A percentile compares a stretch with the other conserved stretches of the same genome.
These are phyloP conservation scores for Leptinotarsa juncta DNA, from an alignment of 2,888 invertebrate species.

Conservation along the genomic window DNA sequence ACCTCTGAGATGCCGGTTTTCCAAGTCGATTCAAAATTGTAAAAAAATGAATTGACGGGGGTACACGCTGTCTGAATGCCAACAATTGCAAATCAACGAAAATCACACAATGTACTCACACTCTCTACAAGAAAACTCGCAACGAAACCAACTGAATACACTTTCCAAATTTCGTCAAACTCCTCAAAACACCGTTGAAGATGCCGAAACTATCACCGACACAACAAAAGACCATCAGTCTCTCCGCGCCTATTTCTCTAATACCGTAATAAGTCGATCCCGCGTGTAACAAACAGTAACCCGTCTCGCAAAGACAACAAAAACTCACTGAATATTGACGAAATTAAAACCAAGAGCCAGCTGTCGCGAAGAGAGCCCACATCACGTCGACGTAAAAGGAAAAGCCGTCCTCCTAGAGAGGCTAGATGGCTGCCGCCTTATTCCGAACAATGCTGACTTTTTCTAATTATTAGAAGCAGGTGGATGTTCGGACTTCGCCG, in stretches of 20 bases:
- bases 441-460: slow-evolving; percentile 49
- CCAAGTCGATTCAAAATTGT: not conserved
- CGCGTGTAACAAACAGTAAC: slow-evolving; percentile 9
- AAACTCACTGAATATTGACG: slow-evolving; percentile 33
- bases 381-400: slow-evolving; percentile 39
- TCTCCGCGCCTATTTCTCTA: not conserved
- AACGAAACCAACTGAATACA: not conserved
- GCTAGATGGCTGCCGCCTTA: slow-evolving; percentile 28
- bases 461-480: slow-evolving; percentile 47
- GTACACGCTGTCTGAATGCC: too few species aligned
- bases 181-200: slow-evolving; percentile 1
- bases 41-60: not conserved
- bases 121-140: not conserved
- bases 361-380: slow-evolving; percentile 17
- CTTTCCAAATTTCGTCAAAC: not conserved
- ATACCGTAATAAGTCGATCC: not conserved
- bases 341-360: slow-evolving; percentile 25
- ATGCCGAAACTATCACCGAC: slow-evolving; percentile 19
- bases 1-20: too few species aligned
- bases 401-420: slow-evolving; percentile 27
- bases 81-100: not conserved
- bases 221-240: slow-evolving; percentile 13
- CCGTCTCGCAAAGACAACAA: slow-evolving; percentile 26
- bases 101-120: not conserved
- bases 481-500: slow-evolving; percentile 43